A percentile compares a stretch with the other conserved stretches of the same genome.
Conservation (phyloP, 2,113 vertebrate genomes). For the Thamnaconus septentrionalis region DNA sequence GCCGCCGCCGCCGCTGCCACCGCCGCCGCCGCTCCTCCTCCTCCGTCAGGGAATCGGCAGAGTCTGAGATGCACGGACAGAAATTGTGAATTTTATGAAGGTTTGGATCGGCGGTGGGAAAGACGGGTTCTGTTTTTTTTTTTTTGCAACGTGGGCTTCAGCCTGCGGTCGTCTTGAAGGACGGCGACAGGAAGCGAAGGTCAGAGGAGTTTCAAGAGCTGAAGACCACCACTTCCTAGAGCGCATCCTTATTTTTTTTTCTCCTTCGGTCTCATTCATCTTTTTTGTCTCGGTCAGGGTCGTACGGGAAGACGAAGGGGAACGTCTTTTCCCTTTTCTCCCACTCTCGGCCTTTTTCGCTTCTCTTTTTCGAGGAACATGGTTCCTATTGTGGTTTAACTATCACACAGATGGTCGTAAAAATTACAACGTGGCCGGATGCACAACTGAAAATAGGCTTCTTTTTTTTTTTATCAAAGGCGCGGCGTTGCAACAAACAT, state of each 20-base stretch:
- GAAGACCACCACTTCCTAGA: constrained; percentile 45
- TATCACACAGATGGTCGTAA: background rate
- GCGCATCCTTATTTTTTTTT: constrained; percentile 18
- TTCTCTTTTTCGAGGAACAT: constrained; percentile 9
- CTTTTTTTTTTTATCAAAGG: background rate
- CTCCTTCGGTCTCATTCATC: constrained; percentile 36
- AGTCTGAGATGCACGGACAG: background rate
- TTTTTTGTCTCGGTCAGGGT: constrained; percentile 11
- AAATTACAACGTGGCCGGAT: constrained; percentile 2
- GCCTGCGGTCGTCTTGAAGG: constrained; percentile 18
- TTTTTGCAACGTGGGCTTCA: background rate
- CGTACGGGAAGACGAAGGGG: constrained; percentile 13
- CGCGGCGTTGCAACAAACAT: background rate
- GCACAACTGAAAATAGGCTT: constrained; percentile 3
- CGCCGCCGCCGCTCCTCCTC: no score
- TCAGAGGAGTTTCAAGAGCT: constrained; percentile 24
- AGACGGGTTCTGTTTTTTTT: background rate
- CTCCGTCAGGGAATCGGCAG: no score
- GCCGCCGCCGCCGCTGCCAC: rapidly evolving
- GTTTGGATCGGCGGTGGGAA: background rate
- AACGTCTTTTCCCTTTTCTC: constrained; percentile 41
- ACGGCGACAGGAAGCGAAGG: constrained; percentile 38
- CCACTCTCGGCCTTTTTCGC: constrained; percentile 11
- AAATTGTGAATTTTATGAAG: background rate
- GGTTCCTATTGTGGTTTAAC: constrained; percentile 14